Evolutionary conservation across 2,888 invertebrate genomes (phyloP).

Genomic region (Phaonia tiefii): DNA sequence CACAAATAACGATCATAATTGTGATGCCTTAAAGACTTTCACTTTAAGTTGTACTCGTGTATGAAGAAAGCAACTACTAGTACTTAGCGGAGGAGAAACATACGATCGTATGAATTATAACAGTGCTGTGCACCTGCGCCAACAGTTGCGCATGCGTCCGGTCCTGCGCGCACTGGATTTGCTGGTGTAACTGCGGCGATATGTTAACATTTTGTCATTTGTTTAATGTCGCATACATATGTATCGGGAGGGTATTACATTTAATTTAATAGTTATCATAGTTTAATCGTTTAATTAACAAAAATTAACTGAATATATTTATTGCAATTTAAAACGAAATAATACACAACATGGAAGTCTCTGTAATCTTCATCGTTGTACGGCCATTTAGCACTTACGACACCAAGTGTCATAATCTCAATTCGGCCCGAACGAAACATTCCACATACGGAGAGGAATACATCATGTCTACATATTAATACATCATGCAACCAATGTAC

Average conservation of each 20-base stretch:
- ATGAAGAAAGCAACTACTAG: no score
- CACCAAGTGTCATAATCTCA: slow-evolving; percentile 29
- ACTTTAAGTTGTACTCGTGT: no score
- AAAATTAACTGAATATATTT: slow-evolving; percentile 28
- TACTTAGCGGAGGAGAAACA: no score
- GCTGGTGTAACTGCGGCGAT: no score
- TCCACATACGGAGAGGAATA: background rate
- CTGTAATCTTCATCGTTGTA: background rate
- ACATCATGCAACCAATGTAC: no score
- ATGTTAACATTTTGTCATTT: slow-evolving; percentile 10
- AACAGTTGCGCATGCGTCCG: background rate
- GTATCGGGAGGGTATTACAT: background rate
- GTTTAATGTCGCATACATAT: no score
- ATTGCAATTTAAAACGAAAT: background rate
- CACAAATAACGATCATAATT: slow-evolving; percentile 1
- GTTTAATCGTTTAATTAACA: slow-evolving; percentile 22
- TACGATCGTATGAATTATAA: no score
- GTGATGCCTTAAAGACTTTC: slow-evolving; percentile 9
- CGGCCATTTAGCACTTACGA: slow-evolving; percentile 27
- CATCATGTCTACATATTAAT: no score
- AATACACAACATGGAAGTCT: slow-evolving; percentile 14
- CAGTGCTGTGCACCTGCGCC: background rate
- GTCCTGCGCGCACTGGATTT: no score
- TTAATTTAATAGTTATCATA: slow-evolving; percentile 1
- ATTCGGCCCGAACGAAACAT: background rate